Evolutionary conservation across 2,888 invertebrate species (phyloP), one percentile per base, ranked within the genome.

Genomic region (Zygothrica quintamaculata): DNA sequence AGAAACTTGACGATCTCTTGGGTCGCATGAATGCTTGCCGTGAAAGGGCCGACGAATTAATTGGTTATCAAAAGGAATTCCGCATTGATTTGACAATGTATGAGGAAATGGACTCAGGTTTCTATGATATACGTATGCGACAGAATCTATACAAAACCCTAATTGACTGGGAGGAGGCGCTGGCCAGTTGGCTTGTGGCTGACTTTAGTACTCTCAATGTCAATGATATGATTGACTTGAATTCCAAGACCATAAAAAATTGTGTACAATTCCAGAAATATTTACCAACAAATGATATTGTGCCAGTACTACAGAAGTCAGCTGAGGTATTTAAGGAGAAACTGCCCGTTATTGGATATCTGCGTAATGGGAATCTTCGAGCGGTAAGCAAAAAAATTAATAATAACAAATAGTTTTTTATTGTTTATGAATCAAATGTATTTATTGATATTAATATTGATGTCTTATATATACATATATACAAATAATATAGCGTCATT

Each of bases 71-170:
- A 90, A 96, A 95, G 89, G 94, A 95, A 87, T 97, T 97, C 85
- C 95, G 96, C 94, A 93, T 97, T 69, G 97, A 97, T 84, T 94
- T 97, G 11, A 95, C 96, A 0, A 93, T 96, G 84, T 94, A 96
- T 87, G 97, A 97, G 73, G 93, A 94, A 62, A 92, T 98, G 67
- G 96, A 97, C 50, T 94, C 95, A 88, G 95, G 96, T 0, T 93
- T 95, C 75, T 94, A 93, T 67, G 96, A 97, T 71, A 94, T 97
- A 1, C 95, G 94, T 88, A 92, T 97, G 34, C 93, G 97, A 31
- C 94, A 95, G 88, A 92, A 95, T 50, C 91, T 98, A 0, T 97
- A 97, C 96, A 95, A 95, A 43, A 94, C 95, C 33, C 92, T 95
- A 0, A 94, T 93, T 56, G 93, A 94, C 47, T 97, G 97, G 97